phyloP scores from a whole-genome alignment of 2,888 invertebrate species.

The Caenorhabditis parvicauda region DNA sequence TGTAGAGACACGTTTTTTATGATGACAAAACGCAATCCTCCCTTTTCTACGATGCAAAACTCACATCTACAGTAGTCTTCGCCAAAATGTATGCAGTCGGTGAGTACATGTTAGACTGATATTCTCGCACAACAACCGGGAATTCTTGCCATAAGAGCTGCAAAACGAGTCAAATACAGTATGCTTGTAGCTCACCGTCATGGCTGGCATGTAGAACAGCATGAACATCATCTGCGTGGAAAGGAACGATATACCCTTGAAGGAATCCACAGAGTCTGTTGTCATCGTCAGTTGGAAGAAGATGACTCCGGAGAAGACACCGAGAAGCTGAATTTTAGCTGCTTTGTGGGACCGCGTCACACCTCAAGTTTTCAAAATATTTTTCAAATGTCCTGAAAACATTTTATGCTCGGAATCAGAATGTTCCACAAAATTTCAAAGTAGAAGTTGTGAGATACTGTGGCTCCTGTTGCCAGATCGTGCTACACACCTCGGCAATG shows the following conservation, averaged over 20 bases:
- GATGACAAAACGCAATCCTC: no score
- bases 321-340: conserved; percentile 75
- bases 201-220: conserved; percentile 86
- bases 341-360: neutral
- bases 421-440: neutral
- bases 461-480: conserved; percentile 63
- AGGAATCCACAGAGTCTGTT: conserved; percentile 87
- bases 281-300: conserved; percentile 79
- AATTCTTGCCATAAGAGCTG: conserved; percentile 85
- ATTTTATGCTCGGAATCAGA: no score
- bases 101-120: conserved; percentile 84
- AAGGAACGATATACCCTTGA: conserved; percentile 84
- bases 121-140: conserved; percentile 84
- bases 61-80: conserved; percentile 75
- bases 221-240: conserved; percentile 90
- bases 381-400: no score
- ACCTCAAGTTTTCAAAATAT: no score
- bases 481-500: conserved; percentile 85
- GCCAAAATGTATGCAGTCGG: conserved; percentile 84
- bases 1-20: no score
- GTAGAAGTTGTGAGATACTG: neutral
- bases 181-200: conserved; percentile 75
- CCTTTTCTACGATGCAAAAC: no score
- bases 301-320: conserved; percentile 79
- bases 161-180: neutral